Evolutionary conservation across 2,888 invertebrate species (phyloP), one percentile per base, ranked within the genome.

Genomic region (Carabus problematicus): DNA sequence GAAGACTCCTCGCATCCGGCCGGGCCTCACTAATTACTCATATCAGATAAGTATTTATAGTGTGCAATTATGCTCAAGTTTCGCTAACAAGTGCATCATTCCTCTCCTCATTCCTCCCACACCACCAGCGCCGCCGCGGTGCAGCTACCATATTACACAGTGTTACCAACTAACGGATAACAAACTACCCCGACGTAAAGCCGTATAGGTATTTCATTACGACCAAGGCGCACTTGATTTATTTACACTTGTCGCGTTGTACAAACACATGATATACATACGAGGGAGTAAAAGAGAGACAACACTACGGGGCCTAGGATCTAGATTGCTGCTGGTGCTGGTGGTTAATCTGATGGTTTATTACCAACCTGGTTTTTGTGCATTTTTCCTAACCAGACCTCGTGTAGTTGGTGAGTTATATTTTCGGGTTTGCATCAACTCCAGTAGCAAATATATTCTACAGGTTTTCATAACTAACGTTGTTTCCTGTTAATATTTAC

Each of bases 41-140:
- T 79, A 81, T 80, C 80, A 79, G 81, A 80, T 80, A 79, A 78
- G 80, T 80, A 81, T 81, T 81, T 81, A 81, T 79, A 76, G 79
- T 76, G 70, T 73, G 79, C 79, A 81, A 81, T 81, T 81, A 81
- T 77, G 79, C 77, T 76, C 76, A 72, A 76, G 80, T 79, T 76
- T 80, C 81, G 52, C 52, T 19, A 42, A n/a, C n/a, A n/a, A n/a
- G 60, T 67, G 60, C 67, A 67, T 67, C 60, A 29, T 29, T n/a
- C 29, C 29, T 6, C 29, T 29, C 67, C 52, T 67, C 67, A 52
- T 67, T 42, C 60, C 52, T 6, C 29, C 6, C 29, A 3, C 29
- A 2, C 6, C 29, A 3, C 29, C n/a, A n/a, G n/a, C n/a, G n/a
- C 7, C 39, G 41, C n/a, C 39, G 16, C 40, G 14, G 56, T 56